These are phyloP conservation scores for Ericerus pela DNA, from an alignment of 1,140 invertebrate species.

Conservation along the genomic window DNA sequence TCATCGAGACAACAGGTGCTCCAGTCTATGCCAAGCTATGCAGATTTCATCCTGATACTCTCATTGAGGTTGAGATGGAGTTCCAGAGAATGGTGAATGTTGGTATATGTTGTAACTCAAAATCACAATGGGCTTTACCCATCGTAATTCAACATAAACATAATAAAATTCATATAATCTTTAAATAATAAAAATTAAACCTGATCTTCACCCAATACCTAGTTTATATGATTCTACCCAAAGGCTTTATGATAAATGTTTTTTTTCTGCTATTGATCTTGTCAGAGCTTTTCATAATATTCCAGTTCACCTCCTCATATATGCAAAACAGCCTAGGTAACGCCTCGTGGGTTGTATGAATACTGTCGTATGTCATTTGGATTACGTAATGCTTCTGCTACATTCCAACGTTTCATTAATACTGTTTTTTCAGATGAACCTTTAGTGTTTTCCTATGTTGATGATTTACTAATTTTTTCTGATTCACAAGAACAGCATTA, in stretches of 20 bases:
- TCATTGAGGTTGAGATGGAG: neutral
- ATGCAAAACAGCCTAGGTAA: slow-evolving; percentile 35
- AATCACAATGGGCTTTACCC: slow-evolving; percentile 20
- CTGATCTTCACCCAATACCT: slow-evolving; percentile 35
- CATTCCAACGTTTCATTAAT: slow-evolving; percentile 26
- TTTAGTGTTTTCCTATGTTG: neutral
- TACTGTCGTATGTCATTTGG: slow-evolving; percentile 32
- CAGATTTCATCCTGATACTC: neutral
- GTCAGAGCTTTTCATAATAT: slow-evolving; percentile 36
- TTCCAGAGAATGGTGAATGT: neutral
- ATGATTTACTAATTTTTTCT: slow-evolving; percentile 17
- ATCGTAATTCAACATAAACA: neutral
- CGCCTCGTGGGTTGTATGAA: slow-evolving; percentile 26
- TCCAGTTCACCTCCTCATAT: slow-evolving; percentile 27
- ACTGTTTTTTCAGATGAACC: neutral
- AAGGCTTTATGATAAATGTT: slow-evolving; percentile 24
- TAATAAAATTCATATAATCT: neutral
- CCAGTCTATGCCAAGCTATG: neutral
- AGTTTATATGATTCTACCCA: slow-evolving; percentile 31
- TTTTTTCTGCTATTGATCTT: slow-evolving; percentile 35
- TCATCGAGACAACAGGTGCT: neutral
- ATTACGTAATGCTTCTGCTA: slow-evolving; percentile 28
- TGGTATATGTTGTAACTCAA: neutral
- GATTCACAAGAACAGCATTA: slow-evolving; percentile 14
- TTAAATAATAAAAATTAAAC: slow-evolving; percentile 28